Evolutionary conservation across 2,113 vertebrate species (phyloP).

Genomic region (Elaphurus davidianus): DNA sequence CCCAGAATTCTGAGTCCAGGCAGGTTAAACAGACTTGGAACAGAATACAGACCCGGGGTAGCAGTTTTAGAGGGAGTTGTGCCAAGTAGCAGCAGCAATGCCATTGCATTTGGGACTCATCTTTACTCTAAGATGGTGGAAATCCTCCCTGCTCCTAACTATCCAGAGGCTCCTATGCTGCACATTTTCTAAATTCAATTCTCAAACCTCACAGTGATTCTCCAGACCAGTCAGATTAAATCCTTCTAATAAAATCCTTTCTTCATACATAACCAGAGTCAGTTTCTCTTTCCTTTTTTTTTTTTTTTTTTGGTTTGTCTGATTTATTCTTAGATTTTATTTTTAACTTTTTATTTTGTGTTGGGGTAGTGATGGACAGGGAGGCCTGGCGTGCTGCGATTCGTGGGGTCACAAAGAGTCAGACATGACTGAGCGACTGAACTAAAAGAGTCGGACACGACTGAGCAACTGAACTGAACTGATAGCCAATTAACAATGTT

Average conservation of each 20-base stretch:
- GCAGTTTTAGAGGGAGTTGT: neutral
- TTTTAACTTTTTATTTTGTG: neutral
- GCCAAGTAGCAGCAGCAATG: neutral
- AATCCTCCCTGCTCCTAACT: neutral
- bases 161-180: neutral
- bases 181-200: neutral
- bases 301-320: neutral
- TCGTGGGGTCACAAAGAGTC: neutral
- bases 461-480: neutral
- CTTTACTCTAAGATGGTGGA: neutral
- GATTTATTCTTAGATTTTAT: neutral
- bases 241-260: neutral
- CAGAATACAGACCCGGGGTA: neutral
- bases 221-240: neutral
- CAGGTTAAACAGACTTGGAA: neutral
- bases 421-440: neutral
- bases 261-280: neutral
- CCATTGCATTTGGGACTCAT: neutral
- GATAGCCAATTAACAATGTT: neutral
- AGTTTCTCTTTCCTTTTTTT: neutral
- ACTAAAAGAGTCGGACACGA: fast-evolving
- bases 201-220: neutral
- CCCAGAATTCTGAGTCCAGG: neutral
- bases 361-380: neutral
- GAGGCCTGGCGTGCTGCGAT: neutral